A percentile compares a stretch with the other conserved stretches of the same genome.
phyloP scores from a whole-genome alignment of 2,113 vertebrate genomes.

The Calidris pygmaea region DNA sequence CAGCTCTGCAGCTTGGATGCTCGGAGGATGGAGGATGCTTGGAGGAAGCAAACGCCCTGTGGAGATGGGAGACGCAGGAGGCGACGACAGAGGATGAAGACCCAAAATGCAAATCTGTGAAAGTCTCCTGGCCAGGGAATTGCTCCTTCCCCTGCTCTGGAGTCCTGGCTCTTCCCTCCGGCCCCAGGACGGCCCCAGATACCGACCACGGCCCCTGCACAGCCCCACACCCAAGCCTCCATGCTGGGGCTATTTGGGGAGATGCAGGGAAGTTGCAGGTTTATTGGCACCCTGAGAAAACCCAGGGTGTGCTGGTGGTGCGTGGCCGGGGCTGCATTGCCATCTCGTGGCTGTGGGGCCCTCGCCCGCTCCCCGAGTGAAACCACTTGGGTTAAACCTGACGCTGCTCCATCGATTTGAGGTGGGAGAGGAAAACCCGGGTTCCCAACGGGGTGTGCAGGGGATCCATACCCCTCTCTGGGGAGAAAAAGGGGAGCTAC shows the following conservation, averaged over 20 bases:
- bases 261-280: accelerated
- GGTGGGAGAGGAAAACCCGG: accelerated
- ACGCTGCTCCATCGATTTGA: accelerated
- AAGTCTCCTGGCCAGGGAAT: accelerated
- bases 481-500: neutral
- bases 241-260: accelerated
- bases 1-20: neutral
- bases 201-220: accelerated
- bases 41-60: neutral
- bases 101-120: accelerated
- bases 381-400: accelerated
- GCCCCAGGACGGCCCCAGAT: neutral
- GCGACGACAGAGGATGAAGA: neutral
- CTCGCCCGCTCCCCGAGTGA: accelerated
- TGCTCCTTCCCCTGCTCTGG: too few species aligned
- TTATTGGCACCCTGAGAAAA: accelerated
- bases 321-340: neutral
- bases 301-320: neutral
- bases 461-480: accelerated
- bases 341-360: neutral
- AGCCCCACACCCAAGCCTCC: accelerated
- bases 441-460: neutral
- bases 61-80: neutral
- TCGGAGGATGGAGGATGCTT: neutral
- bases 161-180: neutral